Evolutionary conservation across 1,140 invertebrate species (phyloP).

Genomic region (Pogonomyrmex barbatus): DNA sequence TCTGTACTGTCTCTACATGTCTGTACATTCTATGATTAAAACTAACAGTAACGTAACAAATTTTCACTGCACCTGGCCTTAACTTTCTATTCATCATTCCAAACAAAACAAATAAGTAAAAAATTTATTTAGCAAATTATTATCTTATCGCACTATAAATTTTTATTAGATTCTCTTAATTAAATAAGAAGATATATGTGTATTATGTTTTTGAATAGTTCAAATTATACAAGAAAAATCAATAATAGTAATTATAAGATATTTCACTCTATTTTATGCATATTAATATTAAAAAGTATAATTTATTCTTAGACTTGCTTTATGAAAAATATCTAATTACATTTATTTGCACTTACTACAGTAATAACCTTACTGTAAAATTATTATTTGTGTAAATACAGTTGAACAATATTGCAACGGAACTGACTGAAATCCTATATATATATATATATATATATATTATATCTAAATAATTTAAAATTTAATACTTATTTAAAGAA

Average conservation of each 20-base stretch:
- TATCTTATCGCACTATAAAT: not conserved
- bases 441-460: conserved; percentile 15
- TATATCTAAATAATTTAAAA: conserved; percentile 36
- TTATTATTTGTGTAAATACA: not conserved
- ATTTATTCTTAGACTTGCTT: conserved; percentile 20
- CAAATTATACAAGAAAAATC: not conserved
- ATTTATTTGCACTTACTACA: conserved; percentile 49
- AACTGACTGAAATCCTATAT: not conserved
- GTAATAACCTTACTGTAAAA: conserved; percentile 3
- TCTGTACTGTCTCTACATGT: not conserved
- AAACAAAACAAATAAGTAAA: not conserved
- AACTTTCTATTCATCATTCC: not conserved
- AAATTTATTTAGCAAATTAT: not conserved
- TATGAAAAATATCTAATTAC: conserved; percentile 41
- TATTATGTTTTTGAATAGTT: not conserved
- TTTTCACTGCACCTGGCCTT: not conserved
- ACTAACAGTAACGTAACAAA: not conserved
- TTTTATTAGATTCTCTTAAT: not conserved
- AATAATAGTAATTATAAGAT: not conserved
- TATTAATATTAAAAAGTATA: conserved; percentile 31
- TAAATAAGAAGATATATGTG: not conserved
- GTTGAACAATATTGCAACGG: conserved; percentile 9
- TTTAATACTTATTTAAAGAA: conserved; percentile 15
- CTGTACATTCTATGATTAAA: not conserved
- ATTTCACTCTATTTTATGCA: not conserved